These are phyloP conservation scores for Chelonoidis abingdonii DNA, from an alignment of 2,113 vertebrate species.

Conservation along the genomic window DNA sequence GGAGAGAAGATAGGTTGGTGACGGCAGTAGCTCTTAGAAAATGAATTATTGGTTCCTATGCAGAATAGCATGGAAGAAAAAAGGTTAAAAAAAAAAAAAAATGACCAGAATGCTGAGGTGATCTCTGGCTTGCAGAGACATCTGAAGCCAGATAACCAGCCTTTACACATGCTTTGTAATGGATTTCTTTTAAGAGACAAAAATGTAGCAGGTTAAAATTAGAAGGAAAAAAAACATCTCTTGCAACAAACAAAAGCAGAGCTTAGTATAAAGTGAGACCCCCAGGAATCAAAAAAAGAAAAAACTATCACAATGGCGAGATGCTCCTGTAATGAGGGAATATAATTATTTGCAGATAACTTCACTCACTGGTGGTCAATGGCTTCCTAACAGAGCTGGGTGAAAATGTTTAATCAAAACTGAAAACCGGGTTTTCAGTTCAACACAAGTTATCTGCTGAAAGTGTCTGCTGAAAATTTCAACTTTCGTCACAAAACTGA, in stretches of 20 bases:
- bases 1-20: neutral
- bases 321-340: neutral
- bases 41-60: neutral
- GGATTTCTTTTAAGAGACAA: neutral
- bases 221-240: neutral
- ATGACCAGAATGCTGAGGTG: neutral
- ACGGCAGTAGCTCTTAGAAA: neutral
- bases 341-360: neutral
- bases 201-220: neutral
- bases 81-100: neutral
- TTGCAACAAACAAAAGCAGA: neutral
- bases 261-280: neutral
- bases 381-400: neutral
- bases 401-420: neutral
- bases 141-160: neutral
- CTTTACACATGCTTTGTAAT: neutral
- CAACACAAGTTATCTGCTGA: neutral
- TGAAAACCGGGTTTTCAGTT: slow-evolving; percentile 1
- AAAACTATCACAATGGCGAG: no score
- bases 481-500: neutral
- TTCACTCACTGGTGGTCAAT: neutral
- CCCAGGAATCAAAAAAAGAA: neutral
- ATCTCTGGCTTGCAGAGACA: neutral
- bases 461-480: neutral
- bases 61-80: neutral